Evolutionary conservation across 2,888 invertebrate genomes (phyloP).

Genomic region (Melipona beecheii): DNA sequence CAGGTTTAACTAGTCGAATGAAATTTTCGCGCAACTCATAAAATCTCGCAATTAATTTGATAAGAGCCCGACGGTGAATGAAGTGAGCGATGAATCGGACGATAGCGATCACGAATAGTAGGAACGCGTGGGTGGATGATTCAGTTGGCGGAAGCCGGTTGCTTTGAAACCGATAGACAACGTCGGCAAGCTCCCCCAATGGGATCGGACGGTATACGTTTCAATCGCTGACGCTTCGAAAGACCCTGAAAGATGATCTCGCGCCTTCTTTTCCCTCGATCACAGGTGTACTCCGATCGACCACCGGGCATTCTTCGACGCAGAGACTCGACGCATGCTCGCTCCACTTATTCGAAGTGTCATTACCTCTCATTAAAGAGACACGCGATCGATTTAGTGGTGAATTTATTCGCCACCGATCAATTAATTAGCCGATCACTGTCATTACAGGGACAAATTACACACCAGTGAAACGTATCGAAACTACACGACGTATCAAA

Average conservation of each 20-base stretch:
- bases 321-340: background rate
- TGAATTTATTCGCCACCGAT: constrained; percentile 39
- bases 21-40: too few relatives aligned
- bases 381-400: constrained; percentile 33
- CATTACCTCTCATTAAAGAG: constrained; percentile 1
- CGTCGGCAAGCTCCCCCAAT: constrained; percentile 34
- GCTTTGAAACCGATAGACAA: constrained; percentile 58
- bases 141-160: constrained; percentile 28
- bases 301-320: constrained; percentile 8
- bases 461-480: constrained; percentile 22
- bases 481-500: constrained; percentile 33
- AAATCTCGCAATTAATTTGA: too few relatives aligned
- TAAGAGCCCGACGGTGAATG: background rate
- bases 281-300: background rate
- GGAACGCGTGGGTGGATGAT: constrained; percentile 48
- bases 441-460: constrained; percentile 47
- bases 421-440: constrained; percentile 51
- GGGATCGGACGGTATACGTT: constrained; percentile 31
- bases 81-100: constrained; percentile 29
- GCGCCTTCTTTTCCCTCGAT: background rate
- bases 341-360: background rate
- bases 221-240: constrained; percentile 39
- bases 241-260: constrained; percentile 23
- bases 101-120: constrained; percentile 14
- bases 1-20: constrained; percentile 55